These are phyloP conservation scores for Adrianichthys oophorus DNA, from an alignment of 2,797 vertebrate genomes.

Conservation along the genomic window DNA sequence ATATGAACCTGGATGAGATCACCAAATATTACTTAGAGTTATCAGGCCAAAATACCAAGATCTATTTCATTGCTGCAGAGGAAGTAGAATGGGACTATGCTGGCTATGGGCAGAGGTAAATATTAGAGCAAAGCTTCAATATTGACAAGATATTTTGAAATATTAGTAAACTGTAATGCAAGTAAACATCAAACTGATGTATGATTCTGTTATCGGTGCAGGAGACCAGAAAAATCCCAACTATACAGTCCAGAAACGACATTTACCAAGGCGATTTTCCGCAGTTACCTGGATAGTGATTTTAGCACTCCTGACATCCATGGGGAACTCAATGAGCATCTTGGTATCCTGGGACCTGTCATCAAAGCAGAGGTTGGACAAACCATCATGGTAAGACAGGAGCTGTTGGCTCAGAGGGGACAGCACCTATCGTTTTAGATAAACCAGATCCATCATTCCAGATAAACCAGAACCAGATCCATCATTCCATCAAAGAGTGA, in stretches of 20 bases:
- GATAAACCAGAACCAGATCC: background rate
- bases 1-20: conserved; percentile 76
- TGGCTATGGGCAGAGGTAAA: conserved; percentile 78
- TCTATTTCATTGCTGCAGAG: conserved; percentile 89
- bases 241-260: conserved; percentile 54
- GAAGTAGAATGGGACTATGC: conserved; percentile 91
- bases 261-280: conserved; percentile 89
- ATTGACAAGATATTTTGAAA: background rate
- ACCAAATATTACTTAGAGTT: conserved; percentile 80
- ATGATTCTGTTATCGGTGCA: conserved; percentile 30
- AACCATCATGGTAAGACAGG: conserved; percentile 83
- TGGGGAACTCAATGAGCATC: conserved; percentile 88
- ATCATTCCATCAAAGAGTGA: background rate
- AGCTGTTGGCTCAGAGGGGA: background rate
- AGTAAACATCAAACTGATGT: background rate
- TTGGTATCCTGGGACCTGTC: conserved; percentile 92
- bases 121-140: background rate
- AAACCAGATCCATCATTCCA: background rate
- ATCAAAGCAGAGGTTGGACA: conserved; percentile 92
- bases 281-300: conserved; percentile 84
- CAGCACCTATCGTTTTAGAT: too few relatives aligned
- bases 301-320: conserved; percentile 80
- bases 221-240: conserved; percentile 68
- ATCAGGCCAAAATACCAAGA: conserved; percentile 73
- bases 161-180: background rate